Base-by-base conservation (phyloP, 2,888 invertebrate genomes). In the Choreutis nemorana region DNA sequence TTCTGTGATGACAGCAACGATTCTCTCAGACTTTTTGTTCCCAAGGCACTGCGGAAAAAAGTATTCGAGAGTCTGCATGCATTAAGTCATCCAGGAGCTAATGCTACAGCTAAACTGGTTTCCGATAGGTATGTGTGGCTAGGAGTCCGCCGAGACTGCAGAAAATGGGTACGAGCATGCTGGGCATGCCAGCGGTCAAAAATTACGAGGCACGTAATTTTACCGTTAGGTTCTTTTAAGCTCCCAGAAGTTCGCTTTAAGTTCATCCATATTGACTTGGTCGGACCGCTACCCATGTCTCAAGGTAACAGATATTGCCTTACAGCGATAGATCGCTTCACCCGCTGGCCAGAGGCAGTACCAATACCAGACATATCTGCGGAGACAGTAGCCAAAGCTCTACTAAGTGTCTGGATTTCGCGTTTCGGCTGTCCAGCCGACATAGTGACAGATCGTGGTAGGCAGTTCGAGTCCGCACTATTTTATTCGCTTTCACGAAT, bases 301-400 rank as follows among this genome's bases (percentile, higher is more conserved):
- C n/a, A 37, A 9, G 42, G 36, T 5, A 37, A 26, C 20, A 29
- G 30, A 15, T 37, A 37, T 23, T 34, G 32, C 21, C 10, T 64
- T 2, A 61, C 58, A 1, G 36, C 36, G 8, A 36, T 52, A 6
- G 50, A 56, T 36, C 38, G 56, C 1, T 49, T 46, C 27, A 57
- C 64, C 0, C 41, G 62, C 4, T 66, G 66, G 66, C 52, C 60
- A n/a, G 63, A 62, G 32, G 59, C 43, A 1, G 34, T 45, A 6
- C 61, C 65, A 0, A 23, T 64, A 1, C 6, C 14, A 1, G 50
- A 64, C 28, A 58, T 57, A 8, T 54, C 56, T 2, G 62, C 60
- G 0, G 55, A 50, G 29, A 50, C 58, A 0, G 50, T 56, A 2
- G 57, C 57, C 1, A 20, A 33, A n/a, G 50, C 57, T 2, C 46